These are phyloP conservation scores for Cherax destructor DNA, from an alignment of 1,140 invertebrate genomes.

Conservation along the genomic window DNA sequence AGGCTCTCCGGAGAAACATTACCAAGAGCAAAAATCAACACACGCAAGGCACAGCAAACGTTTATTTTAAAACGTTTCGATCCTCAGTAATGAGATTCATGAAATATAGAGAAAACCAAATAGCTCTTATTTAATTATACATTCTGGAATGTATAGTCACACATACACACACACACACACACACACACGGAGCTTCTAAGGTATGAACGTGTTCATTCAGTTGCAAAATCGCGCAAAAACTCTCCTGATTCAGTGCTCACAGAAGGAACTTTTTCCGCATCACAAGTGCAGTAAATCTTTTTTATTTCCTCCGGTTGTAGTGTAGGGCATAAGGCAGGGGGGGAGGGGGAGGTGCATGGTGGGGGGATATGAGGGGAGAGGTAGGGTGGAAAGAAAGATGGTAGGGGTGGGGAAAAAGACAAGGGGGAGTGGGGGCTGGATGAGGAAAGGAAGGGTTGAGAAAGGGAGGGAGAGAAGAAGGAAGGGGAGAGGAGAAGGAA, in stretches of 20 bases:
- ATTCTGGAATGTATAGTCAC: neutral
- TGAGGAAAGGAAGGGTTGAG: no score
- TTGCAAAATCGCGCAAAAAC: constrained; percentile 61
- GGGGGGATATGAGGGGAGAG: neutral
- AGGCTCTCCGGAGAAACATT: no score
- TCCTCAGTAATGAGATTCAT: no score
- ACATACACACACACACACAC: neutral
- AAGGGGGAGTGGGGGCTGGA: no score
- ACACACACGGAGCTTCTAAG: constrained; percentile 13
- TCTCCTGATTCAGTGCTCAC: constrained; percentile 28
- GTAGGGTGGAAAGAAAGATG: neutral
- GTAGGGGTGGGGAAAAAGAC: no score
- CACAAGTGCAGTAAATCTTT: constrained; percentile 24
- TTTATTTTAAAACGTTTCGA: no score
- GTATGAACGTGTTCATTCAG: constrained; percentile 60
- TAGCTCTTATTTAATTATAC: neutral
- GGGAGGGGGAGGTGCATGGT: neutral
- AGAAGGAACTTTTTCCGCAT: constrained; percentile 23
- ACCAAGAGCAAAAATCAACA: no score
- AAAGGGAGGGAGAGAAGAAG: no score
- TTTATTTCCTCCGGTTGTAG: constrained; percentile 22
- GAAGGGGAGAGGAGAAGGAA: constrained; percentile 10
- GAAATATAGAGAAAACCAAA: no score
- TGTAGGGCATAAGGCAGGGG: neutral
- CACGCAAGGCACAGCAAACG: no score